These are phyloP conservation scores for Danaus plexippus DNA, from an alignment of 1,140 invertebrate genomes.

Conservation along the genomic window DNA sequence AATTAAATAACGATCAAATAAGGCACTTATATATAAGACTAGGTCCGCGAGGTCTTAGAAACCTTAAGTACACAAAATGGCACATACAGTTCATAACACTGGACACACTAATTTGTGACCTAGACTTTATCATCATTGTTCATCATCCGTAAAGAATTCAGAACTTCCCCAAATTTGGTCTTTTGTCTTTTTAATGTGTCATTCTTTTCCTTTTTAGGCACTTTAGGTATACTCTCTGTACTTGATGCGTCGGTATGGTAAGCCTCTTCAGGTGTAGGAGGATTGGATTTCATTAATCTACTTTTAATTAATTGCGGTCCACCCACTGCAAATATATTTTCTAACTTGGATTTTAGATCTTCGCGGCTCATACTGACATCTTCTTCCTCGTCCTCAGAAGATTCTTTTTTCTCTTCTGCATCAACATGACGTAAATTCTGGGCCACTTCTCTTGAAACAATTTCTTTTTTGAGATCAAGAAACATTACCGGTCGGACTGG, in stretches of 20 bases:
- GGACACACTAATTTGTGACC: neutral
- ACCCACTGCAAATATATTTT: conserved; percentile 52
- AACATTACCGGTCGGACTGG: conserved; percentile 37
- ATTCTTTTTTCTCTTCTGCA: conserved; percentile 21
- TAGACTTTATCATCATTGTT: conserved; percentile 47
- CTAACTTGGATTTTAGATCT: conserved; percentile 56
- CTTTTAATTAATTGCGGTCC: conserved; percentile 45
- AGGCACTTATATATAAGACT: conserved; percentile 51
- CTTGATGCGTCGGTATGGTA: conserved; percentile 51
- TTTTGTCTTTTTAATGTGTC: conserved; percentile 56
- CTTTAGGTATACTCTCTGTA: conserved; percentile 45
- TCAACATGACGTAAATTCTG: conserved; percentile 38
- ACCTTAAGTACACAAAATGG: no score
- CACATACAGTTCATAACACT: neutral
- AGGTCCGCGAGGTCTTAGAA: conserved; percentile 26
- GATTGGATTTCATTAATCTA: conserved; percentile 53
- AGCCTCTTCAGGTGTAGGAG: conserved; percentile 52
- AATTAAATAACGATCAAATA: conserved; percentile 25
- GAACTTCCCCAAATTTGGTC: conserved; percentile 53
- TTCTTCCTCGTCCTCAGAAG: conserved; percentile 34
- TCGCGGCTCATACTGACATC: conserved; percentile 45
- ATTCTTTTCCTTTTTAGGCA: conserved; percentile 54
- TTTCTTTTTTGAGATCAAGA: conserved; percentile 50
- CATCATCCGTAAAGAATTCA: conserved; percentile 56
- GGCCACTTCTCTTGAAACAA: conserved; percentile 30